Percentiles rank a stretch among this genome's conserved stretches.
Evolutionary conservation across 2,113 vertebrate genomes (phyloP).

Genomic region (Apteryx owenii): DNA sequence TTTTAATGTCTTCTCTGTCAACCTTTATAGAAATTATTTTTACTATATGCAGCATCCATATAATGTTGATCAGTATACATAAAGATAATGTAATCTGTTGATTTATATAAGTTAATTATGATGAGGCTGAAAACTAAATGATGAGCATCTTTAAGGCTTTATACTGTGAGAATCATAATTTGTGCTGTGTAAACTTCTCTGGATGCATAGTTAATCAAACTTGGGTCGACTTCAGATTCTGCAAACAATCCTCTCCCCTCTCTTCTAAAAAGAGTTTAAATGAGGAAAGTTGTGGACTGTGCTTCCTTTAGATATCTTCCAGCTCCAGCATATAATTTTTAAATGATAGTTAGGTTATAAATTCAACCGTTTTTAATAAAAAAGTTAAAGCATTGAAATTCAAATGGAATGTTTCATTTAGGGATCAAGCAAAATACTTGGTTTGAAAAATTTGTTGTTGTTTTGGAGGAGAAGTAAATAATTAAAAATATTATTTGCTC

Average conservation of each 20-base stretch:
- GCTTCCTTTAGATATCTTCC: not conserved
- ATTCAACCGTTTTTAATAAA: not conserved
- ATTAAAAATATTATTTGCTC: not conserved
- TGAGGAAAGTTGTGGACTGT: not conserved
- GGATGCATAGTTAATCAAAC: not conserved
- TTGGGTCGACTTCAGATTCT: not conserved
- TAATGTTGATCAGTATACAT: not conserved
- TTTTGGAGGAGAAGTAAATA: not conserved
- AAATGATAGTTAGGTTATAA: not conserved
- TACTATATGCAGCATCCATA: not conserved
- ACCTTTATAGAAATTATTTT: not conserved
- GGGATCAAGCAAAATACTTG: not conserved
- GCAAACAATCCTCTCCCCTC: not conserved
- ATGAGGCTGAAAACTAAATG: not conserved
- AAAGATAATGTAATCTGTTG: not conserved
- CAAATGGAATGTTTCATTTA: not conserved
- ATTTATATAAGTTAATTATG: not conserved
- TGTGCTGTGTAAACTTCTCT: not conserved
- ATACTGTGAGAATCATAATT: not conserved
- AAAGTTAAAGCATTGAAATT: not conserved
- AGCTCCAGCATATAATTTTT: not conserved
- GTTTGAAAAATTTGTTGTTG: not conserved
- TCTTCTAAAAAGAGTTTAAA: not conserved
- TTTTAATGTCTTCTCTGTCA: not conserved
- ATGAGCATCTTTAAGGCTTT: not conserved